Evolutionary conservation across 2,113 vertebrate species (phyloP).

Genomic region (Globicephala melas): DNA sequence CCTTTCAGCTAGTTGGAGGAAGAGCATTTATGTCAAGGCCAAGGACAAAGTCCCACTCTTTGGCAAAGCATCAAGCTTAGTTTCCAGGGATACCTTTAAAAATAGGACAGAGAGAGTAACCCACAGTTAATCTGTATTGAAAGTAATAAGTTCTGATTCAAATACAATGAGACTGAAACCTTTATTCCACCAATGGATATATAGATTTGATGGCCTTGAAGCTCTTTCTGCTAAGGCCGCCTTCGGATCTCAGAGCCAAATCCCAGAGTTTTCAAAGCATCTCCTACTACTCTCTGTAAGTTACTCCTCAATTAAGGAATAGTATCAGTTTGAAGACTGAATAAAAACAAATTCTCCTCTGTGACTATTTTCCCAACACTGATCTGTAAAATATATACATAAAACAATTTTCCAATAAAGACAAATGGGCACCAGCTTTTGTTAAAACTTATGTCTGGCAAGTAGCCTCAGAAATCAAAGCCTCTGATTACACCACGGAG

Average conservation of each 20-base stretch:
- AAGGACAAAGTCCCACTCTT: background rate
- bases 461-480: background rate
- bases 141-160: background rate
- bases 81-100: background rate
- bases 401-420: background rate
- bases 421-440: background rate
- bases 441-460: background rate
- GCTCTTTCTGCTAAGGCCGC: background rate
- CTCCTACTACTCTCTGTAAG: background rate
- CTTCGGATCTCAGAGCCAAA: background rate
- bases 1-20: background rate
- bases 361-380: background rate
- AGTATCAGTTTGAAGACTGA: background rate
- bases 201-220: background rate
- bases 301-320: background rate
- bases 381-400: too few relatives aligned
- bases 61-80: background rate
- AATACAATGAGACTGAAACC: background rate
- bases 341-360: background rate
- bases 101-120: background rate
- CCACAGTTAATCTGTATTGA: background rate
- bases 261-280: background rate
- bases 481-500: background rate
- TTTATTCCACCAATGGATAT: too few relatives aligned
- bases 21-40: background rate